These are phyloP conservation scores for Hybos culiciformis DNA, from an alignment of 2,888 invertebrate species.

Conservation along the genomic window DNA sequence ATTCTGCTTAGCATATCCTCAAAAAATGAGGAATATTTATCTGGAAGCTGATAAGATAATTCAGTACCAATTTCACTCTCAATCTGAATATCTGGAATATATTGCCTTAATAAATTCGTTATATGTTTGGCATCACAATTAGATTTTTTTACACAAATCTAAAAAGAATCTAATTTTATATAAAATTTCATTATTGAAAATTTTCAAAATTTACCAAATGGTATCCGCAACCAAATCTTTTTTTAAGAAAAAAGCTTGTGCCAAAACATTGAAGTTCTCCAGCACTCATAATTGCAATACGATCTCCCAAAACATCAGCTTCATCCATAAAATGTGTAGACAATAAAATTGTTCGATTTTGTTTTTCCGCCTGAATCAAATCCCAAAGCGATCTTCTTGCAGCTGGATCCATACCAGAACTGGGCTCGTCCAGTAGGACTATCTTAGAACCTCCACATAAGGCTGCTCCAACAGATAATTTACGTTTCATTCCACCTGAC, in stretches of 20 bases:
- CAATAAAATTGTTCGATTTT: constrained; percentile 59
- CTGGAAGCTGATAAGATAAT: constrained; percentile 53
- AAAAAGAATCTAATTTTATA: background rate
- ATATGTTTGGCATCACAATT: constrained; percentile 39
- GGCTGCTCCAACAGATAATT: constrained; percentile 58
- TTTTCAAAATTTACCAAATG: constrained; percentile 43
- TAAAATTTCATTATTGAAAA: background rate
- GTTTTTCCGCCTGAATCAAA: constrained; percentile 54
- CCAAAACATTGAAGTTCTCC: constrained; percentile 68
- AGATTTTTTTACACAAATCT: constrained; percentile 39
- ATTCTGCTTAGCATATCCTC: constrained; percentile 54
- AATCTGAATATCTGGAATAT: constrained; percentile 50
- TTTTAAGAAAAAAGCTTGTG: constrained; percentile 63
- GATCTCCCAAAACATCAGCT: constrained; percentile 68
- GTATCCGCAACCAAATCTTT: constrained; percentile 72
- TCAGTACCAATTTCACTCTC: constrained; percentile 65
- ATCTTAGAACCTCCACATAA: constrained; percentile 53
- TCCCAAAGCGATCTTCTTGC: constrained; percentile 67
- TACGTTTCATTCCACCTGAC: constrained; percentile 56
- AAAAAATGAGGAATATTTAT: constrained; percentile 46
- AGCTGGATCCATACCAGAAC: constrained; percentile 48
- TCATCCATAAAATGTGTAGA: constrained; percentile 80
- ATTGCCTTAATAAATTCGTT: constrained; percentile 44
- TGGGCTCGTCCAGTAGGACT: constrained; percentile 25
- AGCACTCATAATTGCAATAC: constrained; percentile 71